Evolutionary conservation across 1,140 invertebrate genomes (phyloP), one percentile per base, ranked within the genome.

Genomic region (Hycleus phaleratus): DNA sequence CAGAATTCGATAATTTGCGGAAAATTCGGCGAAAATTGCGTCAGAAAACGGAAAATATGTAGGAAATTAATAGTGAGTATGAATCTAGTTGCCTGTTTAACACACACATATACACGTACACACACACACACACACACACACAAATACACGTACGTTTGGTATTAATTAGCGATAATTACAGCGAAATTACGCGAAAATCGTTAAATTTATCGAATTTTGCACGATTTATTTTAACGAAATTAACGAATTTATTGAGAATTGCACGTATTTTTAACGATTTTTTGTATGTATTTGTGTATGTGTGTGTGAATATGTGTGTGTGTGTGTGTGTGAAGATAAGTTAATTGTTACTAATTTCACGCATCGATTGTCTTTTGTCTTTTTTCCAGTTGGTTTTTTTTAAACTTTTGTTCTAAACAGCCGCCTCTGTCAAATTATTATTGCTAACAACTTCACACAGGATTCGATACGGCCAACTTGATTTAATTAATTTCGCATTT

Each of bases 311-410:
- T n/a, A n/a, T 32, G 43, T 44, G n/a, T 44, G 4, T 24, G 5
- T 44, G 43, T 44, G n/a, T 44, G n/a, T 44, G n/a, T 44, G 43
- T 11, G 4, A 9, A 5, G 18, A 44, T 44, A 44, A 11, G 43
- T 54, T 53, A 42, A 39, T 58, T 52, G 54, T 58, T 47, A 42
- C 45, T 58, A 42, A 46, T 51, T 52, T 48, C 40, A 42, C 26
- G 26, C 26, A 47, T 59, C 44, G 46, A 56, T 58, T 55, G 40
- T 56, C 49, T 50, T 55, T 56, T 59, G 45, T 56, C 51, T 45
- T 39, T 46, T 12, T 32, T 32, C 38, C 18, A 18, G 18, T 44
- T 18, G 44, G 40, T 44, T 11, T 58, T 48, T 11, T 10, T 50
- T 8, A 9, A 24, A 26, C 25, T 26, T 39, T 40, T 49, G 26